Evolutionary conservation across 2,113 vertebrate genomes (phyloP), one percentile per base, ranked within the genome.

Genomic region (Lasiurus cinereus): DNA sequence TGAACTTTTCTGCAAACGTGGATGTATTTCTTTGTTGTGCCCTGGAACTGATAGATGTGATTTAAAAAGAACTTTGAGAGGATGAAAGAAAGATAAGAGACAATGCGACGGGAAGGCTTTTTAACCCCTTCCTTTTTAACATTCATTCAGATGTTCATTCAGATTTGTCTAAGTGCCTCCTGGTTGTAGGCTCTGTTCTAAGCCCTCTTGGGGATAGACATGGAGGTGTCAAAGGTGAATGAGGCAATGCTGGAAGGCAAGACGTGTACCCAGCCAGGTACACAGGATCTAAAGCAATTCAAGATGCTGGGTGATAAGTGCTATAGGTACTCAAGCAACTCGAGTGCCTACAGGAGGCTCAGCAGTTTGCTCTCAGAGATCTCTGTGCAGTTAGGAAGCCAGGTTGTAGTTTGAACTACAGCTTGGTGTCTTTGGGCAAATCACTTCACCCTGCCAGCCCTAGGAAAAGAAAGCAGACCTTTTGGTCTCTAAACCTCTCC

Each of bases 1-100:
- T 27, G 19, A 43, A 46, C 39, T 95, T 76, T 46, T 74, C 88
- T 59, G 43, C 39, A 79, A 50, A 69, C 10, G 3, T 3, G 5
- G 67, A 90, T 80, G 31, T 62, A 62, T 64, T 88, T 48, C 15
- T 31, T 80, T 43, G 15, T n/a, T n/a, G 15, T 84, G 54, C 48
- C 62, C 76, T 56, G 8, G 21, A n/a, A 76, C 48, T n/a, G 56
- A 80, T 36, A 12, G 48, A 79, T 94, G 69, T 96, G 72, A 29
- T 24, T 83, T 94, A 91, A 77, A 43, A 88, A 56, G 72, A 84
- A 72, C 76, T 87, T 64, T 74, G 78, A 56, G 64, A 69, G 15
- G 36, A 4, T 54, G 39, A 93, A 64, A 77, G 39, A 93, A 64
- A 77, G 70, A 19, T 46, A 5, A 5, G 15, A 76, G 18, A 69